These are phyloP conservation scores for Metellina segmentata DNA, from an alignment of 2,888 invertebrate genomes.

Conservation along the genomic window DNA sequence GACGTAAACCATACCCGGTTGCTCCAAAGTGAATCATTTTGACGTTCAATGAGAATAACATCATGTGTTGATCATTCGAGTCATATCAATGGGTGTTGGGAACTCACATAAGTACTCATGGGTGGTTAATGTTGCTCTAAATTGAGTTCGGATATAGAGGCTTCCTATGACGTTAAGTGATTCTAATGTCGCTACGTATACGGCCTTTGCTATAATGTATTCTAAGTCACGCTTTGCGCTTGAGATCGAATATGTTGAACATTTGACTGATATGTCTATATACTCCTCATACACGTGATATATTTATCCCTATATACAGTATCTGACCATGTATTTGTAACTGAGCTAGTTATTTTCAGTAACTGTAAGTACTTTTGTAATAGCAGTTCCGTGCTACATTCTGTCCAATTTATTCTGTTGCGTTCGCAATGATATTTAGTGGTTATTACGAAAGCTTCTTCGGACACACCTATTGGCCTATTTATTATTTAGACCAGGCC, in stretches of 20 bases:
- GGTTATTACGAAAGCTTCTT: too few species aligned
- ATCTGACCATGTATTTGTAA: too few species aligned
- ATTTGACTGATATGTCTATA: not conserved
- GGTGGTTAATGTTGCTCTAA: slow-evolving; percentile 16
- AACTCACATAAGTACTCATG: not conserved
- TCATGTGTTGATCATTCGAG: slow-evolving; percentile 10
- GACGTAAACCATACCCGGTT: not conserved
- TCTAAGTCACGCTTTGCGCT: not conserved
- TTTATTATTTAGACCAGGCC: too few species aligned
- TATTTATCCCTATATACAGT: too few species aligned
- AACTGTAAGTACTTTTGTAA: too few species aligned
- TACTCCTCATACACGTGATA: not conserved
- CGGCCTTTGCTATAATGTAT: not conserved
- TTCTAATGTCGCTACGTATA: not conserved
- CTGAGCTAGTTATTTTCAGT: too few species aligned
- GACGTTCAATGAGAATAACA: slow-evolving; percentile 18
- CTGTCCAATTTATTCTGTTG: too few species aligned
- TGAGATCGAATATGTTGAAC: not conserved
- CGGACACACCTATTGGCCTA: too few species aligned
- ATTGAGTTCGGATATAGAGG: slow-evolving; percentile 18
- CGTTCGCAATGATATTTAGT: too few species aligned
- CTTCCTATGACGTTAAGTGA: not conserved
- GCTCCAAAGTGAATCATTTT: slow-evolving; percentile 30
- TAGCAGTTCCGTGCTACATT: too few species aligned
- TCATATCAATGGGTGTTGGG: not conserved